Base-by-base conservation (phyloP, 2,888 invertebrate species). In the Netelia fuscicornis region DNA sequence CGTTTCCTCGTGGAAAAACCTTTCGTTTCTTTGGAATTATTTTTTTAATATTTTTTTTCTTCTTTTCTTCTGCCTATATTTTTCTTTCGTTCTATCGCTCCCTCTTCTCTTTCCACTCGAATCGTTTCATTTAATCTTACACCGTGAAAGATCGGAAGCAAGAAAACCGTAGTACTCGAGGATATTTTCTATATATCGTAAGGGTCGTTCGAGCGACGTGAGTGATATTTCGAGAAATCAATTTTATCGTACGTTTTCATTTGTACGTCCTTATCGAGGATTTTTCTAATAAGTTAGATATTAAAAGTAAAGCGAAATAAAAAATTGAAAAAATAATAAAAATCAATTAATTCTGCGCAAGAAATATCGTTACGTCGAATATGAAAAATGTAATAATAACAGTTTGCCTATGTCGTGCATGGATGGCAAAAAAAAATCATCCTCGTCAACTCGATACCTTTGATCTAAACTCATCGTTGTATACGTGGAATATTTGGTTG, bases 401-500 rank as follows among this genome's bases (percentile, higher is more conserved):
- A 79, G 65, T 80, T 67, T 72, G 76, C 30, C 25, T 20, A 20
- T 9, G 56, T 62, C 1, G 37, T 30, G 11, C 44, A 25, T 13
- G 23, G 42, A n/a, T 23, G 74, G 77, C 58, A 75, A 72, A 71
- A 64, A 62, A 56, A 78, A 77, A 86, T 88, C 85, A 87, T 89
- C 60, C 42, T 75, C 89, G 87, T 91, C 88, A 90, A 91, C 90
- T 89, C 89, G 90, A 91, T 92, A 91, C 89, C 91, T 92, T 92
- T 92, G 92, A 92, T 92, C 91, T 90, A 89, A 87, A 89, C 90
- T 91, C 91, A 37, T 13, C 13, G 23, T 30, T 74, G 30, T 17
- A 17, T 42, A 42, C 30, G 67, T 42, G 65, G 30, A 23, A n/a
- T 54, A 67, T 30, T 25, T 37, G 37, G 13, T 72, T 42, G 25